Conservation (phyloP, 2,888 invertebrate species). For the Gymnocheta viridis region DNA sequence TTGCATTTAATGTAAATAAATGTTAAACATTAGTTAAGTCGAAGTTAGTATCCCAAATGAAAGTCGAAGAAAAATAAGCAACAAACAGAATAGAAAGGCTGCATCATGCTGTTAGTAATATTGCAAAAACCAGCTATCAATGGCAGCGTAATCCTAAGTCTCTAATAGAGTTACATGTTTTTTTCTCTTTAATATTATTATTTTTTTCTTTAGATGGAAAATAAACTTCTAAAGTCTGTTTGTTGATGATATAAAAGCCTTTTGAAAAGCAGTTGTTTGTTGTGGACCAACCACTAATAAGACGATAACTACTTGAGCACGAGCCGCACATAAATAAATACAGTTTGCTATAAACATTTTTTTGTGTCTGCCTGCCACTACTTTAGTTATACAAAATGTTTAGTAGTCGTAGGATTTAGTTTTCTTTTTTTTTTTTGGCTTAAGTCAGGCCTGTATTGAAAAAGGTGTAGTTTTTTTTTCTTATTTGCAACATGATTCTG, state of each 20-base stretch:
- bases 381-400: conserved; percentile 1
- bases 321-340: conserved; percentile 69
- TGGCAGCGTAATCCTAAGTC: neutral
- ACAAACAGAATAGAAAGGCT: conserved; percentile 2
- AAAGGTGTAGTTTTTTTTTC: conserved; percentile 17
- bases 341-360: neutral
- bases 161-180: neutral
- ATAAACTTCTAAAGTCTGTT: conserved; percentile 29
- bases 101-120: conserved; percentile 29
- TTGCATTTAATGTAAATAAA: neutral
- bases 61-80: neutral
- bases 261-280: conserved; percentile 20
- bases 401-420: neutral
- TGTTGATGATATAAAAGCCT: conserved; percentile 25
- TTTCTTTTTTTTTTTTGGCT: neutral
- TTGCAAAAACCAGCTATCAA: neutral
- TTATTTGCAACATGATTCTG: conserved; percentile 30
- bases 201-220: neutral
- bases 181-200: neutral
- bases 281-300: conserved; percentile 46
- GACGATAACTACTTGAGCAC: conserved; percentile 71
- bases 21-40: conserved; percentile 6
- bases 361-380: conserved; percentile 12
- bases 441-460: neutral
- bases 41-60: neutral